Percentiles rank a stretch among this genome's conserved stretches.
phyloP scores from a whole-genome alignment of 2,888 invertebrate species.

The Magallana nippona region DNA sequence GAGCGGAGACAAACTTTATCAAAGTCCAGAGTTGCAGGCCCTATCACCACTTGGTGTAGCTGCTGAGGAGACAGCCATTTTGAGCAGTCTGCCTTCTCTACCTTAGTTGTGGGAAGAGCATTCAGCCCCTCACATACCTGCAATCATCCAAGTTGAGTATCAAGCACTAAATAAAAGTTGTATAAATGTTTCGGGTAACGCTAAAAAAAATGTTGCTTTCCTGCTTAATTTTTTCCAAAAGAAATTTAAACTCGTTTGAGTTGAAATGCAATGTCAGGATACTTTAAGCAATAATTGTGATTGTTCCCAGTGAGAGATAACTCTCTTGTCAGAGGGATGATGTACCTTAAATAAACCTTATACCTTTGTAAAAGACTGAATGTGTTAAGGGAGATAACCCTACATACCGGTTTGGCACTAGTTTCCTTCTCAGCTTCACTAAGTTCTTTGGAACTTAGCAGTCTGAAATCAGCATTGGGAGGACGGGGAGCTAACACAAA shows the following conservation, averaged over 20 bases:
- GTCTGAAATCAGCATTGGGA: conserved; percentile 75
- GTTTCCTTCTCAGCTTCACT: conserved; percentile 66
- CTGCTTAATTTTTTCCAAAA: too few relatives aligned
- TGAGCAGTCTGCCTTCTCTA: conserved; percentile 77
- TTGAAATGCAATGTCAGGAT: too few relatives aligned
- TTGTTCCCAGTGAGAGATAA: too few relatives aligned
- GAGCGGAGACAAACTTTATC: conserved; percentile 78
- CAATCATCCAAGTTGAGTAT: too few relatives aligned
- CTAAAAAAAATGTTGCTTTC: too few relatives aligned
- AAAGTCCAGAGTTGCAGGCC: conserved; percentile 78
- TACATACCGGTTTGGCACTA: conserved; percentile 67
- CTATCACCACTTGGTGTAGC: conserved; percentile 76
- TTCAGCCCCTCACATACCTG: conserved; percentile 76
- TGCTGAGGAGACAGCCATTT: conserved; percentile 76
- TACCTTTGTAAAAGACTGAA: conserved; percentile 56
- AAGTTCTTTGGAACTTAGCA: conserved; percentile 76
- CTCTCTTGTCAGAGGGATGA: too few relatives aligned
- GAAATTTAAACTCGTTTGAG: too few relatives aligned
- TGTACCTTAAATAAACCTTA: conserved; percentile 59
- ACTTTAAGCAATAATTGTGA: too few relatives aligned
- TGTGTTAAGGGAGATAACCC: conserved; percentile 17
- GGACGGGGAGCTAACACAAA: conserved; percentile 69
- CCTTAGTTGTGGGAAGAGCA: conserved; percentile 76
- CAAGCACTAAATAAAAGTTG: too few relatives aligned
- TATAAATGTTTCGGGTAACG: too few relatives aligned